Evolutionary conservation across 2,888 invertebrate species (phyloP).

Genomic region (Cylloceria caligata): DNA sequence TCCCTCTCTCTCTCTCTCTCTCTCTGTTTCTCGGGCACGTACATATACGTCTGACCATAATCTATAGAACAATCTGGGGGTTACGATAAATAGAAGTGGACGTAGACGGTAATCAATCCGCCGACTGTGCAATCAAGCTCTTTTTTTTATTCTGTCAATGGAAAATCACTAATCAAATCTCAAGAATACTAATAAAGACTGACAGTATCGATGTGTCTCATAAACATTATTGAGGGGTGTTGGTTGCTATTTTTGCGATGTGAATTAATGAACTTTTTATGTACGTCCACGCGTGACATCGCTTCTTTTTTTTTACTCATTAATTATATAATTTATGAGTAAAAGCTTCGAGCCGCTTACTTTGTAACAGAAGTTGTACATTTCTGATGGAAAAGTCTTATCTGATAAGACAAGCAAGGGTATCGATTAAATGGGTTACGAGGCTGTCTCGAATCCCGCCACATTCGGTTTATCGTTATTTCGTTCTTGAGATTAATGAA

Average conservation of each 20-base stretch:
- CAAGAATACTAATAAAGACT: not conserved
- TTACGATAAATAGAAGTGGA: constrained; percentile 24
- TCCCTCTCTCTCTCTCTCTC: constrained; percentile 8
- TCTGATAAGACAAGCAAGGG: constrained; percentile 43
- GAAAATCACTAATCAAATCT: constrained; percentile 12
- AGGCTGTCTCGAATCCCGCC: constrained; percentile 28
- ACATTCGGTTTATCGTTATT: constrained; percentile 37
- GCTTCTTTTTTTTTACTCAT: not conserved
- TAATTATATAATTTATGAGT: not conserved
- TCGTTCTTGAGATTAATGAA: constrained; percentile 41
- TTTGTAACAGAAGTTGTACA: not conserved
- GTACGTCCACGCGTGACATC: not conserved
- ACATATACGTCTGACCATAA: constrained; percentile 15
- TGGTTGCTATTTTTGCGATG: not conserved
- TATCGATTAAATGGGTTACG: constrained; percentile 52
- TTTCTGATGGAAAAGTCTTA: constrained; percentile 41
- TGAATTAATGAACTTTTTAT: not conserved
- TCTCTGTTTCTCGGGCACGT: not conserved
- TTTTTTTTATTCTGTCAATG: not conserved
- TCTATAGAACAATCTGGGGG: constrained; percentile 37
- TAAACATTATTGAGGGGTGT: not conserved
- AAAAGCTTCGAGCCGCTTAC: not conserved
- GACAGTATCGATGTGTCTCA: constrained; percentile 3
- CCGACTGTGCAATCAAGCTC: not conserved
- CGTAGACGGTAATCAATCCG: not conserved